Evolutionary conservation across 1,140 invertebrate species (phyloP).

Genomic region (Polypedilum pembai): DNA sequence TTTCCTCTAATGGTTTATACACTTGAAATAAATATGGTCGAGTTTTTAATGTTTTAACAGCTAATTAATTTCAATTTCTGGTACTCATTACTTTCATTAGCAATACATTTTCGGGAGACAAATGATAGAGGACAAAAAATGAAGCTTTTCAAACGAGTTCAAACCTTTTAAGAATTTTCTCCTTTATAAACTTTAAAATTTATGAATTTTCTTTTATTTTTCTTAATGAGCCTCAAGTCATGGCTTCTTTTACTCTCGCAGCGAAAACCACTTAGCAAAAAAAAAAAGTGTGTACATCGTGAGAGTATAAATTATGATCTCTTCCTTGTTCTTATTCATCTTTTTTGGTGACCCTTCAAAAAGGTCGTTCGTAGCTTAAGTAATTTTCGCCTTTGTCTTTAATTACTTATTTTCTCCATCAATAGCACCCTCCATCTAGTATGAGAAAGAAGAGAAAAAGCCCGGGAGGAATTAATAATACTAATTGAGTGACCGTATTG

Average conservation of each 20-base stretch:
- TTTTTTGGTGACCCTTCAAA: not conserved
- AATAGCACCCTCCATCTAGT: not conserved
- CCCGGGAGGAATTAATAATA: slow-evolving; percentile 22
- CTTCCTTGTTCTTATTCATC: slow-evolving; percentile 1
- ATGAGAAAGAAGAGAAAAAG: not conserved
- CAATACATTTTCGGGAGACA: no score
- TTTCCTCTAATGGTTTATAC: not conserved
- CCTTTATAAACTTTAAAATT: no score
- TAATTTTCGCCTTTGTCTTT: slow-evolving; percentile 4
- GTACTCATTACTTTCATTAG: not conserved
- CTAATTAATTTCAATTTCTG: slow-evolving; percentile 26
- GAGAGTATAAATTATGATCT: slow-evolving; percentile 2
- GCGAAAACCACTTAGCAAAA: not conserved
- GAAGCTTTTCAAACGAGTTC: no score
- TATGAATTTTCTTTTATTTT: no score
- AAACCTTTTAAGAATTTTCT: no score
- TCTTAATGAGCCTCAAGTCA: no score
- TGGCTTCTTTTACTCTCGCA: not conserved
- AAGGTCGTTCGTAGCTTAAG: not conserved
- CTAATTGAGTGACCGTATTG: slow-evolving; percentile 25
- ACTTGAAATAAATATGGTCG: not conserved
- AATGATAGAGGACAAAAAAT: no score
- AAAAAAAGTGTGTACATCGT: not conserved
- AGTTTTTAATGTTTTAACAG: slow-evolving; percentile 3
- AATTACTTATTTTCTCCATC: slow-evolving; percentile 10